phyloP scores from a whole-genome alignment of 1,140 invertebrate species.

The Gryon sp. region DNA sequence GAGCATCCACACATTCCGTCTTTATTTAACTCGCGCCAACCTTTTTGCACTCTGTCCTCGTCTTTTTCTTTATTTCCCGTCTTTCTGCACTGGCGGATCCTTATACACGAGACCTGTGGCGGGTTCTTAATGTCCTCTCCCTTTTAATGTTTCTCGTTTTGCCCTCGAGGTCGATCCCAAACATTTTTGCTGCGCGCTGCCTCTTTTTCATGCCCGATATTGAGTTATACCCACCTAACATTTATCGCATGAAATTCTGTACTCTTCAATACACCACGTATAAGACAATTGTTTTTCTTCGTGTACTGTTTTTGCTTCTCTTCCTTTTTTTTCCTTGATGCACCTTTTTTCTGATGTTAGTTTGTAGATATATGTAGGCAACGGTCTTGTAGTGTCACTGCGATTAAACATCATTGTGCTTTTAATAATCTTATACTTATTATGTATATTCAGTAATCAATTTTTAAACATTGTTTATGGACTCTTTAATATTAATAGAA shows the following conservation, averaged over 20 bases:
- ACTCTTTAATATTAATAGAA: no score
- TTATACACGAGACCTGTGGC: slow-evolving; percentile 77
- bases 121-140: slow-evolving; percentile 79
- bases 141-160: slow-evolving; percentile 77
- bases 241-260: slow-evolving; percentile 76
- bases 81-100: slow-evolving; percentile 67
- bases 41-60: slow-evolving; percentile 43
- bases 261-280: slow-evolving; percentile 43
- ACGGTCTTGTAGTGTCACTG: no score
- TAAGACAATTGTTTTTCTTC: slow-evolving; percentile 63
- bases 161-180: slow-evolving; percentile 77
- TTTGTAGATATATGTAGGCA: no score
- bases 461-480: no score
- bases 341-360: no score
- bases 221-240: slow-evolving; percentile 76
- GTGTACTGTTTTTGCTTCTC: no score
- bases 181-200: slow-evolving; percentile 77
- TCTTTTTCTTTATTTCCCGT: slow-evolving; percentile 64
- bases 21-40: slow-evolving; percentile 46
- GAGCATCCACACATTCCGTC: slow-evolving; percentile 72
- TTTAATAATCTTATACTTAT: no score
- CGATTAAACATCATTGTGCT: no score
- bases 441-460: no score
- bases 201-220: slow-evolving; percentile 75
- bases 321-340: neutral